A percentile compares a stretch with the other conserved stretches of the same genome.
phyloP scores from a whole-genome alignment of 2,113 vertebrate species.

The Gambusia holbrooki region DNA sequence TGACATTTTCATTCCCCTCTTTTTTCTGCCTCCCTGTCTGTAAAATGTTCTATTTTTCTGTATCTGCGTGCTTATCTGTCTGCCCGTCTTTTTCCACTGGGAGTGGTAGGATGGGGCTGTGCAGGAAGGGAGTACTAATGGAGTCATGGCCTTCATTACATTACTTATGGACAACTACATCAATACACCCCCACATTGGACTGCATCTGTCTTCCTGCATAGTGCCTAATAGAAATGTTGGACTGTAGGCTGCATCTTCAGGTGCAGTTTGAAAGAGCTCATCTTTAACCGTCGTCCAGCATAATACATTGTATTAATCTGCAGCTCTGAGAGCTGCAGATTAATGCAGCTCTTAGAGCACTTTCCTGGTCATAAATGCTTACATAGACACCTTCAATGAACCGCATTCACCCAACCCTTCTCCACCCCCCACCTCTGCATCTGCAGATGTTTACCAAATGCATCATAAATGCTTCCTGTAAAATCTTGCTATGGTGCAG shows the following conservation, averaged over 20 bases:
- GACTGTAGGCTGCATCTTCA: slow-evolving; percentile 13
- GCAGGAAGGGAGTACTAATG: slow-evolving; percentile 72
- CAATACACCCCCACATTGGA: slow-evolving; percentile 26
- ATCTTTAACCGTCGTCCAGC: slow-evolving; percentile 1
- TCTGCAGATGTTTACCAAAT: slow-evolving; percentile 26
- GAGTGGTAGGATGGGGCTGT: slow-evolving; percentile 63
- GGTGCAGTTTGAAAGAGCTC: neutral
- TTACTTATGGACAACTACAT: slow-evolving; percentile 53
- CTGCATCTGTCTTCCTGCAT: slow-evolving; percentile 16
- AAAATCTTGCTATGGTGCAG: neutral
- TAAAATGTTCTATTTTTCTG: slow-evolving; percentile 29
- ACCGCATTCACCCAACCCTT: slow-evolving; percentile 11
- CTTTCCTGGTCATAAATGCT: slow-evolving; percentile 32
- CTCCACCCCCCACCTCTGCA: slow-evolving; percentile 6
- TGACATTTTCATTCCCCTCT: slow-evolving; percentile 57
- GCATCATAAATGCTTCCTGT: slow-evolving; percentile 14
- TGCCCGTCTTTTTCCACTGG: slow-evolving; percentile 49
- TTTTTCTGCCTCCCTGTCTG: slow-evolving; percentile 30
- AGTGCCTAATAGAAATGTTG: slow-evolving; percentile 18
- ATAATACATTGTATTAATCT: neutral
- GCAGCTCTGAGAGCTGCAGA: neutral
- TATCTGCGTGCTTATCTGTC: slow-evolving; percentile 36
- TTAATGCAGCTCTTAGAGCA: slow-evolving; percentile 44
- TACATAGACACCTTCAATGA: slow-evolving; percentile 14
- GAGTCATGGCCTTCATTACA: slow-evolving; percentile 68